Percentiles rank a stretch among this genome's conserved stretches.
phyloP scores from a whole-genome alignment of 2,113 vertebrate species.

The Tragelaphus buxtoni region DNA sequence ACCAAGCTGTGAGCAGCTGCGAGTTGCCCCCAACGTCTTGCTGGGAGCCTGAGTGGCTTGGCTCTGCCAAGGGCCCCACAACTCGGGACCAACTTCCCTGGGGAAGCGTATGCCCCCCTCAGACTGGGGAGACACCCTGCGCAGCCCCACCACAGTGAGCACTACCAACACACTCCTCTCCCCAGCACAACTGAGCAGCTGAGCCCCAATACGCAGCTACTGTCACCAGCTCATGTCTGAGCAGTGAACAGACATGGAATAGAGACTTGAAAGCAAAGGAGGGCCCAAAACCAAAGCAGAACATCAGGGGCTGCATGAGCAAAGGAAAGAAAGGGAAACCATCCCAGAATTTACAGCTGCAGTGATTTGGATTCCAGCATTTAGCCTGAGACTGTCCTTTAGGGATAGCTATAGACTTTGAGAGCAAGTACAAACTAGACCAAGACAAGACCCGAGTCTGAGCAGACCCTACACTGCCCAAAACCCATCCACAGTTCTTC shows the following conservation, averaged over 20 bases:
- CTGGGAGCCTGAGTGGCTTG: not conserved
- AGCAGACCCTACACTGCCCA: not conserved
- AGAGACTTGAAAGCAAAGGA: not conserved
- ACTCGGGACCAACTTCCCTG: not conserved
- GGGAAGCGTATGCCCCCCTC: not conserved
- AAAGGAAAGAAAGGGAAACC: not conserved
- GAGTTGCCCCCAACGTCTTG: not conserved
- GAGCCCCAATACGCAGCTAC: not conserved
- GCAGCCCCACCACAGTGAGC: not conserved
- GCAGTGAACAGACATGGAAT: not conserved
- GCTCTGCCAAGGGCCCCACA: not conserved
- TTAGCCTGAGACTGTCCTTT: not conserved
- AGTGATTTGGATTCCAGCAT: not conserved
- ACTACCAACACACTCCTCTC: not conserved
- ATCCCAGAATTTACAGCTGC: not conserved
- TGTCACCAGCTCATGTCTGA: not conserved
- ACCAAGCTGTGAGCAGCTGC: not conserved
- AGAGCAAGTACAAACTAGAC: not conserved
- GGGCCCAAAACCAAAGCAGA: not conserved
- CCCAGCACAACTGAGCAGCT: not conserved
- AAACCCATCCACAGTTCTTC: not conserved
- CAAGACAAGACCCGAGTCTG: not conserved
- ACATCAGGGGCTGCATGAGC: not conserved
- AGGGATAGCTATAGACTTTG: not conserved
- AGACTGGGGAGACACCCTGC: not conserved